These are phyloP conservation scores for Nesoenas mayeri DNA, from an alignment of 2,113 vertebrate genomes.

Conservation along the genomic window DNA sequence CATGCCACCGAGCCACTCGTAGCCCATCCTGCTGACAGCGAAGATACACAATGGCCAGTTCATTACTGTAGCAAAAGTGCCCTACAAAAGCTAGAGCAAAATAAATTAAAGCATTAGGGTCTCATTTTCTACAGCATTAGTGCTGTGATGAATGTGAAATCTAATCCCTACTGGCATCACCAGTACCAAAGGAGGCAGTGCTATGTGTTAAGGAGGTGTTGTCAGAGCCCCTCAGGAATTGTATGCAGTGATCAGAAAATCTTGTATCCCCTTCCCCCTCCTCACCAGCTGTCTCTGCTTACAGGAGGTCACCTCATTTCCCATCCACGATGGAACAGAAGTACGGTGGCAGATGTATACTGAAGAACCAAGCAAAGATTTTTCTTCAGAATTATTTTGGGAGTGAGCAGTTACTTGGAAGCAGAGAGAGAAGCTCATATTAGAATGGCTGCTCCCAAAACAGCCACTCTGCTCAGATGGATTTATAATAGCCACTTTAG, in stretches of 20 bases:
- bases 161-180: background rate
- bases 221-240: background rate
- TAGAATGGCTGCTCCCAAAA: background rate
- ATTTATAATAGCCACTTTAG: slow-evolving; percentile 7
- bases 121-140: slow-evolving; percentile 35
- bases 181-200: background rate
- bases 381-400: background rate
- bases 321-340: background rate
- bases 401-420: background rate
- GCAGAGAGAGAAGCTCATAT: background rate
- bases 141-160: background rate
- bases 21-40: background rate
- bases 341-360: background rate
- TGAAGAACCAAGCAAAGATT: background rate
- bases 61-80: background rate
- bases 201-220: background rate
- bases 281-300: background rate
- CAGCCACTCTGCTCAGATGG: background rate
- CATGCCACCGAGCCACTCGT: background rate
- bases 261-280: background rate
- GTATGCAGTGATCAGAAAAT: background rate
- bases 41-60: background rate
- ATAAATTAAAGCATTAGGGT: slow-evolving; percentile 2
- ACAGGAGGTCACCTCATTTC: background rate
- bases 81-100: slow-evolving; percentile 12